Evolutionary conservation across 2,113 vertebrate species (phyloP).

Genomic region (Salvelinus fontinalis): DNA sequence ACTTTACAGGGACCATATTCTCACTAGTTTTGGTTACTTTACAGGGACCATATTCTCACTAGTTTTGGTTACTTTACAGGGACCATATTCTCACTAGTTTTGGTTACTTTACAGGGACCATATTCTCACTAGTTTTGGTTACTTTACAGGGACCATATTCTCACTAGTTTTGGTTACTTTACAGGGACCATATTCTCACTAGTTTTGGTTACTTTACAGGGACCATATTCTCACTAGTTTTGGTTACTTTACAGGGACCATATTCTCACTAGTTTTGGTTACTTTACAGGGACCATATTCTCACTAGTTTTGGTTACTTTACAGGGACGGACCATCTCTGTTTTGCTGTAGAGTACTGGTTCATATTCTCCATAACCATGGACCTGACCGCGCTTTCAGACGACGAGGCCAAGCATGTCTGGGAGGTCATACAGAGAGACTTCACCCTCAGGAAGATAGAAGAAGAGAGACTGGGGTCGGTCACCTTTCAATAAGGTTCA

Average conservation of each 20-base stretch:
- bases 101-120: background rate
- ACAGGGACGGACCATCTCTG: background rate
- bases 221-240: background rate
- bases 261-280: background rate
- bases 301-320: background rate
- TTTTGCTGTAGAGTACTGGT: background rate
- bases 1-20: no score
- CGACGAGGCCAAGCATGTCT: constrained; percentile 90
- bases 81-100: background rate
- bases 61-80: no score
- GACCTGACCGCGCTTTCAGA: constrained; percentile 90
- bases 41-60: background rate
- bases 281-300: background rate
- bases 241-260: background rate
- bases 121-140: background rate
- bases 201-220: no score
- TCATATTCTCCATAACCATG: constrained; percentile 73
- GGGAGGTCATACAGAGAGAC: constrained; percentile 91
- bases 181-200: background rate
- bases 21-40: background rate
- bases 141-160: background rate
- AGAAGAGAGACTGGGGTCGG: constrained; percentile 86
- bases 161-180: background rate
- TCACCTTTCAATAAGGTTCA: background rate
- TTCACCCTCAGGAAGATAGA: constrained; percentile 88